Percentiles rank a stretch among this genome's conserved stretches.
Evolutionary conservation across 2,113 vertebrate genomes (phyloP).

Genomic region (Elephantulus edwardii): DNA sequence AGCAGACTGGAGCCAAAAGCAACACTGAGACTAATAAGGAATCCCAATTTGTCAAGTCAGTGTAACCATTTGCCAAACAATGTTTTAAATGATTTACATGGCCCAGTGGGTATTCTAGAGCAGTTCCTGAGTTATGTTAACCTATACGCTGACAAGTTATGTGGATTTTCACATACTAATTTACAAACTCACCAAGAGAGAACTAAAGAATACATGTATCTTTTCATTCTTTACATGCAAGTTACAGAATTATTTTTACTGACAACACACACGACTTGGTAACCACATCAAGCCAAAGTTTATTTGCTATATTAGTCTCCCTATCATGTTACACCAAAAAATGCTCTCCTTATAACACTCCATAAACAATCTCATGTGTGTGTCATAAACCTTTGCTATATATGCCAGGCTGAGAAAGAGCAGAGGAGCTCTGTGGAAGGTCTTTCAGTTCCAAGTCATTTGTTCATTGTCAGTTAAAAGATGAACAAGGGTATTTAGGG

Average conservation of each 20-base stretch:
- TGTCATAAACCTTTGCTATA: conserved; percentile 66
- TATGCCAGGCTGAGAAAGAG: conserved; percentile 74
- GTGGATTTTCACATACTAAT: conserved; percentile 76
- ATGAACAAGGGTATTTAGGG: conserved; percentile 13
- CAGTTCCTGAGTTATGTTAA: conserved; percentile 53
- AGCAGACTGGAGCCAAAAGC: conserved; percentile 70
- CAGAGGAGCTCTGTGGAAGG: conserved; percentile 63
- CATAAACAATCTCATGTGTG: conserved; percentile 77
- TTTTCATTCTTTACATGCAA: conserved; percentile 61
- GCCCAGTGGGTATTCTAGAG: conserved; percentile 43
- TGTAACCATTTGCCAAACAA: conserved; percentile 6
- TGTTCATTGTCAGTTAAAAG: conserved; percentile 18
- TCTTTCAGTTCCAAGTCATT: conserved; percentile 58
- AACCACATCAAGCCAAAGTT: conserved; percentile 72
- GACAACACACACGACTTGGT: conserved; percentile 56
- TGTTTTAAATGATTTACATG: conserved; percentile 74
- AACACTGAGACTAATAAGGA: conserved; percentile 76
- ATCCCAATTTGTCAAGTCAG: conserved; percentile 69
- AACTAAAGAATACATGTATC: conserved; percentile 49
- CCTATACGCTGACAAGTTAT: conserved; percentile 55
- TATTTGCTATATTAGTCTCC: conserved; percentile 49
- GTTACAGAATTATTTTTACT: conserved; percentile 51
- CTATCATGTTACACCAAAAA: conserved; percentile 75
- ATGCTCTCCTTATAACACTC: conserved; percentile 71
- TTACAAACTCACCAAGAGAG: conserved; percentile 70